Evolutionary conservation across 2,113 vertebrate species (phyloP), one percentile per base, ranked within the genome.

Genomic region (Benitochromis conjunctus): DNA sequence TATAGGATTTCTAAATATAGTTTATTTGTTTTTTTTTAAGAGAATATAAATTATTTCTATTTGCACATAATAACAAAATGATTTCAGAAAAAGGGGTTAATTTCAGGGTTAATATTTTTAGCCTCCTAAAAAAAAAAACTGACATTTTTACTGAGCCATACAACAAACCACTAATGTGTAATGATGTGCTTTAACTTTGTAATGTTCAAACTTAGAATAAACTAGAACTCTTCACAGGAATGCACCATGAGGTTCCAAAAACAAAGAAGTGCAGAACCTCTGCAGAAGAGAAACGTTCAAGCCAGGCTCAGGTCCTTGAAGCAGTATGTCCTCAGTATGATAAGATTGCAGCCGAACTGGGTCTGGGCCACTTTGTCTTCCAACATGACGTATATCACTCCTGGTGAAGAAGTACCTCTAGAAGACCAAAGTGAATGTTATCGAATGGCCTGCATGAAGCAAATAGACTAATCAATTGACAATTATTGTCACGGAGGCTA

Each of bases 401-500:
- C 58, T 34, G 34, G 3, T 62, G 58, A 62, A 34, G 58, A 62
- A 62, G 5, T 19, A 36, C 58, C 1, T 62, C 58, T 29, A 62
- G 36, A 38, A 38, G 36, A 38, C 7, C 36, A 38, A 38, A 38
- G 29, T 62, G 9, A 62, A 62, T 16, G 19, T 34, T 62, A 62
- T 31, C 16, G 19, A 60, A 31, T 1, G 5, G 57, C 29, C 16
- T 60, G 29, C 29, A 60, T 0, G 0, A 62, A 62, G 16, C 58
- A 62, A 34, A 62, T 6, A 19, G 58, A 62, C 58, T 19, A 60
- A 31, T 19, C 34, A 16, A 62, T 19, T 62, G 9, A 19, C 58
- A 34, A 19, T 62, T 62, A 6, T 6, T 9, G 16, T 62, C 0
- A 34, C 16, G 26, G 16, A 34, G 57, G 2, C 57, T 0, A 0